These are phyloP conservation scores for Melanotaenia pygmaea DNA, from an alignment of 2,797 vertebrate species.

Conservation along the genomic window DNA sequence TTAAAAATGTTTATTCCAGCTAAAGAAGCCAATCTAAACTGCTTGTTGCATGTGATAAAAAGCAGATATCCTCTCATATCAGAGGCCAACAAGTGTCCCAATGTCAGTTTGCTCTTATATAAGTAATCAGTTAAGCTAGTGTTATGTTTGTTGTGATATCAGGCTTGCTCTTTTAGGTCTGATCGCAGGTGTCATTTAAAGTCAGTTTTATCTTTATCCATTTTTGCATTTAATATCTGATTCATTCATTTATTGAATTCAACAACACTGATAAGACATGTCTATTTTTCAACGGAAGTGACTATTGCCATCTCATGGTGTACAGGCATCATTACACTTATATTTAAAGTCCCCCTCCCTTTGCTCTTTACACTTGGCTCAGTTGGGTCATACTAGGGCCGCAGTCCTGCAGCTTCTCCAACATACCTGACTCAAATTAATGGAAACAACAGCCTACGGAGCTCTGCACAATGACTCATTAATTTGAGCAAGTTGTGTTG, in stretches of 20 bases:
- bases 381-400: no score
- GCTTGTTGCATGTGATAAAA: neutral
- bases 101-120: neutral
- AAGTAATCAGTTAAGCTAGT: no score
- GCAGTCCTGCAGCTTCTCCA: no score
- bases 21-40: neutral
- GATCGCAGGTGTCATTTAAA: neutral
- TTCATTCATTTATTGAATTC: neutral
- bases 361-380: no score
- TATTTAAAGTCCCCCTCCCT: neutral
- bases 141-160: no score
- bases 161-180: neutral
- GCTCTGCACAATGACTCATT: no score
- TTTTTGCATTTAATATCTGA: neutral
- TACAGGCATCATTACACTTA: constrained; percentile 8
- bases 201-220: neutral
- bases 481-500: no score
- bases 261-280: neutral
- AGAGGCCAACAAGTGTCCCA: neutral
- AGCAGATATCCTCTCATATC: neutral
- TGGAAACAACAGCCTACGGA: no score
- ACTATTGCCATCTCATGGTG: constrained; percentile 54
- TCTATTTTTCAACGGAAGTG: neutral
- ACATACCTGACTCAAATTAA: no score
- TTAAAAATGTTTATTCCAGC: neutral